Evolutionary conservation across 2,888 invertebrate genomes (phyloP), one percentile per base, ranked within the genome.

Genomic region (Acholoe squamosa): DNA sequence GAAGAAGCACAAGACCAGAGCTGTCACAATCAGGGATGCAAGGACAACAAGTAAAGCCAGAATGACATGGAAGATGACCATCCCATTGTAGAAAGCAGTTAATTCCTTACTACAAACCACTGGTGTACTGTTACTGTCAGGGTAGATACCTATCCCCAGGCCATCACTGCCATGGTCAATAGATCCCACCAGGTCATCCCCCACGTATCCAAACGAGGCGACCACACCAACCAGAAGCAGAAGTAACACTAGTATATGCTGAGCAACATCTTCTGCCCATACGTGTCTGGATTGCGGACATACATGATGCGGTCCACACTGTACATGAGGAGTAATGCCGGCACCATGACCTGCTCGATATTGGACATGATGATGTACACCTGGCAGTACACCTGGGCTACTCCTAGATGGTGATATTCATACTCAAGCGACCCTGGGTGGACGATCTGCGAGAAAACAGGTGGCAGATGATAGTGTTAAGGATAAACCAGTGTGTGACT

Each of bases 281-380:
- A 86, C 1, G 86, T 54, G 54, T 86, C 54, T 12, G 86, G 86
- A 31, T 86, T 56, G 3, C 86, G 25, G 5, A 86, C 86, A 28
- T 86, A 86, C 12, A 86, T 54, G 54, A 86, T 86, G n/a, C 86
- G 25, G 54, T 86, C 86, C 52, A 86, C 25, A 0, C 54, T 86
- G 28, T 25, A 54, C 86, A 86, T 86, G 5, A 86, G 54, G 28
- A 86, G 16, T 28, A 52, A 12, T 16, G 54, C 54, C 3, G 86
- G 86, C 0, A 86, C 86, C 7, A 12, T 31, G 1, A 86, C 31
- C 86, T 86, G 86, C 25, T 86, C 86, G 14, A 86, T 54, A 54
- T 54, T 51, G 19, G 25, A 28, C n/a, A 86, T 51, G 25, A 86
- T 86, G 33, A 25, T 52, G 31, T 54, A 86, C 0, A 86, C 52